Conservation (phyloP, 1,140 invertebrate species). For the Phocides pigmalion region DNA sequence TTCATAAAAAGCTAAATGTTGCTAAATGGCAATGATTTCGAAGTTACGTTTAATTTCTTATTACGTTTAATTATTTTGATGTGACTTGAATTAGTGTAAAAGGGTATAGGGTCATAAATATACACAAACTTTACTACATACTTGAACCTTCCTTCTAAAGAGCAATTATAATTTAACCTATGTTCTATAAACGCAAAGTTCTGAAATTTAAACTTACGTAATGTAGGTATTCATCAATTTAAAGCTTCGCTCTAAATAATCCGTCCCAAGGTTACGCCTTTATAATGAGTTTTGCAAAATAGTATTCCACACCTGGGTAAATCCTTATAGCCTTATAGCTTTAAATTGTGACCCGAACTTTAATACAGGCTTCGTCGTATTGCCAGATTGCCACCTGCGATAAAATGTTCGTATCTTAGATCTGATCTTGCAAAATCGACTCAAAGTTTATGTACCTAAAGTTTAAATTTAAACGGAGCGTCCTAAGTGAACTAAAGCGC, state of each 20-base stretch:
- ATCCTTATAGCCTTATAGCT: constrained; percentile 31
- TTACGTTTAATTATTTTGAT: too few relatives aligned
- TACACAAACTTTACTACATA: too few relatives aligned
- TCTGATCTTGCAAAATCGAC: neutral
- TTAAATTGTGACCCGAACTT: constrained; percentile 42
- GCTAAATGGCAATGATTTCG: too few relatives aligned
- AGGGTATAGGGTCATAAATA: too few relatives aligned
- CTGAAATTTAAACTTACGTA: neutral
- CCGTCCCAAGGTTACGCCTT: constrained; percentile 17
- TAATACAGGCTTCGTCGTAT: constrained; percentile 43
- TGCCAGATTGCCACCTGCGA: constrained; percentile 55
- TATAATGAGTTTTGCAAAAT: constrained; percentile 29
- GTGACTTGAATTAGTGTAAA: too few relatives aligned
- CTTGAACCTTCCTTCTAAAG: too few relatives aligned
- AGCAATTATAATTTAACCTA: too few relatives aligned
- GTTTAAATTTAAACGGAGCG: constrained; percentile 5
- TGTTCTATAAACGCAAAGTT: too few relatives aligned
- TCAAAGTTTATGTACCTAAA: neutral
- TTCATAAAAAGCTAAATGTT: too few relatives aligned
- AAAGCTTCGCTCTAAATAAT: neutral
- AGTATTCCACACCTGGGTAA: constrained; percentile 30
- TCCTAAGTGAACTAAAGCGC: constrained; percentile 28
- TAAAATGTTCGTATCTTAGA: constrained; percentile 53
- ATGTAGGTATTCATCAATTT: neutral
- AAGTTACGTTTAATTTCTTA: too few relatives aligned